Conservation (phyloP, 2,113 vertebrate species). For the Nothoprocta perdicaria region DNA sequence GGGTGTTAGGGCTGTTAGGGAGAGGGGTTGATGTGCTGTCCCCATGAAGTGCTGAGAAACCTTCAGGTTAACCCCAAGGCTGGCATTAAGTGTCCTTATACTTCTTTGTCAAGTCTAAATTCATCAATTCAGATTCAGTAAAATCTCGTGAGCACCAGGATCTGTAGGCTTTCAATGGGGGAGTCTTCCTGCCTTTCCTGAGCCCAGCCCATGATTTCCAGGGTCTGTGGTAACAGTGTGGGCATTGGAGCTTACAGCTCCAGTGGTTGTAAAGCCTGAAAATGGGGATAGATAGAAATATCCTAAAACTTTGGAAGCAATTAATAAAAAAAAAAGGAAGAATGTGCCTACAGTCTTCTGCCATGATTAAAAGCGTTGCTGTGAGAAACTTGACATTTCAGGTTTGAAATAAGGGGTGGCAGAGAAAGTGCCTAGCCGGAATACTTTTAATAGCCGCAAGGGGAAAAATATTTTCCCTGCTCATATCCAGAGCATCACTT, state of each 20-base stretch:
- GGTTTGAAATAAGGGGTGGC: background rate
- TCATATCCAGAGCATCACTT: background rate
- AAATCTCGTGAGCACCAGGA: background rate
- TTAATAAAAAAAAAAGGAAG: background rate
- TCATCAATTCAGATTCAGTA: too few relatives aligned
- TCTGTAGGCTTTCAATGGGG: background rate
- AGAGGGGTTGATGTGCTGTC: background rate
- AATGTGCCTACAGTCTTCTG: background rate
- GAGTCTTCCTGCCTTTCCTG: background rate
- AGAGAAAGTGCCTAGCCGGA: constrained; percentile 24
- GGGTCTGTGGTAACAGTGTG: background rate
- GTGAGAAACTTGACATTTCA: constrained; percentile 22
- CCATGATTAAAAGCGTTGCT: constrained; percentile 5
- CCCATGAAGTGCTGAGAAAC: rapidly evolving
- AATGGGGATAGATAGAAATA: background rate
- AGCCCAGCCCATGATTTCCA: background rate
- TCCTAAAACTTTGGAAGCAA: background rate
- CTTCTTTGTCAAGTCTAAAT: background rate
- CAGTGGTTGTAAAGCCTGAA: background rate
- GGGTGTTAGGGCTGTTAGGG: background rate
- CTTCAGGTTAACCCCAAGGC: background rate
- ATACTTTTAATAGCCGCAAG: constrained; percentile 36
- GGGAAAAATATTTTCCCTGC: background rate
- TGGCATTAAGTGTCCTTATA: background rate
- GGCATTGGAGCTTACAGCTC: background rate